Conservation (phyloP, 2,113 vertebrate species). For the Pseudonaja textilis region DNA sequence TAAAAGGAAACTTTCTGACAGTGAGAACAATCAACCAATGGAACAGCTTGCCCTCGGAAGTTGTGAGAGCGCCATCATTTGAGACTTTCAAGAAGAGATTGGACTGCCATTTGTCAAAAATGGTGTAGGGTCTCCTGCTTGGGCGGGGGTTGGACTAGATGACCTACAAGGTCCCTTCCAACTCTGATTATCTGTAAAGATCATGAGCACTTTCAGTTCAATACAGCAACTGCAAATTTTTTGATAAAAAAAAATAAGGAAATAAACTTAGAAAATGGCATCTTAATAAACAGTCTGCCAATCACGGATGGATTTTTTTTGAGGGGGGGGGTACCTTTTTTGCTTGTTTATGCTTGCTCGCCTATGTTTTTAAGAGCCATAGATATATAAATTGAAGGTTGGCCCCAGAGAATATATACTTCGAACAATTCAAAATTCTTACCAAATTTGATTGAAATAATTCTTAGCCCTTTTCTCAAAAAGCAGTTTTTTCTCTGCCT, state of each 20-base stretch:
- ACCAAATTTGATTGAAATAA: not conserved
- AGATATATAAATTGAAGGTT: not conserved
- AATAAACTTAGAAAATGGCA: not conserved
- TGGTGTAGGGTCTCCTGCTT: too few species aligned
- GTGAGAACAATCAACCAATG: too few species aligned
- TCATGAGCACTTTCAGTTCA: not conserved
- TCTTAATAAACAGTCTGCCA: not conserved
- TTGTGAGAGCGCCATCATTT: too few species aligned
- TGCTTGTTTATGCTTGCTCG: not conserved
- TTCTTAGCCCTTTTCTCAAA: not conserved
- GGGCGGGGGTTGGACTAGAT: too few species aligned
- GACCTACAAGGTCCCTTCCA: too few species aligned
- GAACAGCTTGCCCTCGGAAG: too few species aligned
- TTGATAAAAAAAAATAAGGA: not conserved
- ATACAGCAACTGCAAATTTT: not conserved
- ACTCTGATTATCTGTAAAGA: too few species aligned
- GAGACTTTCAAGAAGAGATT: too few species aligned
- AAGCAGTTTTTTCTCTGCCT: not conserved
- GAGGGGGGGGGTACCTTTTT: accelerated
- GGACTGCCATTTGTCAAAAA: too few species aligned
- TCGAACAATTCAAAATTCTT: not conserved
- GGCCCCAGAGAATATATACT: not conserved
- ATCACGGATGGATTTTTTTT: not conserved
- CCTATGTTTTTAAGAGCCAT: not conserved
- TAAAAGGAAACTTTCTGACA: too few species aligned